Evolutionary conservation across 2,797 vertebrate genomes (phyloP).

Genomic region (Adelosebastes latens): DNA sequence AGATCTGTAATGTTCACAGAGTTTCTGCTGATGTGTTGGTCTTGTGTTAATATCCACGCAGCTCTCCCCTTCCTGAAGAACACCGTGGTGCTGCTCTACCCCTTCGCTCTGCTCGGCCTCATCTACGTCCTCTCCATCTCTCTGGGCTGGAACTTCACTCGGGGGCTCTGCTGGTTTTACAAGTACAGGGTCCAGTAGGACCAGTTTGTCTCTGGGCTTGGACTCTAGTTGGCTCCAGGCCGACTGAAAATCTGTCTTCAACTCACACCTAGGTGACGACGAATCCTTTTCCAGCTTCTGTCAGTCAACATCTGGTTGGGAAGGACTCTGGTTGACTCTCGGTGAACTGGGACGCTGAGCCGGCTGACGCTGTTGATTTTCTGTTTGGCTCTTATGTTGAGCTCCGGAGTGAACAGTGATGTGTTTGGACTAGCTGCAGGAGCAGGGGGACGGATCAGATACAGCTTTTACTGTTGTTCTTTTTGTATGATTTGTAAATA

Average conservation of each 20-base stretch:
- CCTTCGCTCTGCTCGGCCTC: conserved; percentile 89
- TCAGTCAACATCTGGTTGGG: neutral
- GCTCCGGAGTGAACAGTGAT: conserved; percentile 12
- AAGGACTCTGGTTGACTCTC: conserved; percentile 16
- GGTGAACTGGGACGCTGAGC: conserved; percentile 13
- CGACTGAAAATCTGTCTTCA: neutral
- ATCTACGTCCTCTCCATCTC: conserved; percentile 92
- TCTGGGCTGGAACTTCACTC: conserved; percentile 97
- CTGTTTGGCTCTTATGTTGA: conserved; percentile 36
- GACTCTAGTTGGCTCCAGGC: conserved; percentile 18
- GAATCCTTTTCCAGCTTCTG: conserved; percentile 24
- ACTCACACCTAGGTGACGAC: neutral
- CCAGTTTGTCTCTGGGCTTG: neutral
- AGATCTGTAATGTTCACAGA: neutral
- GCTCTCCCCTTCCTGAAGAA: conserved; percentile 95
- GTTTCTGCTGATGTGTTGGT: neutral
- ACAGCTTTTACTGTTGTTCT: conserved; percentile 45
- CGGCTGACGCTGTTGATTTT: conserved; percentile 27
- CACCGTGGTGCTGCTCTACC: conserved; percentile 94
- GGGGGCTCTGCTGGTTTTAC: conserved; percentile 93
- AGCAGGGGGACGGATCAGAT: conserved; percentile 9
- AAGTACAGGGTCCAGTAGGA: conserved; percentile 91
- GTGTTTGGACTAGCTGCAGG: conserved; percentile 36
- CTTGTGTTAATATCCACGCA: conserved; percentile 50
- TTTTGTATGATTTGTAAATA: conserved; percentile 85